A percentile compares a stretch with the other conserved stretches of the same genome.
phyloP scores from a whole-genome alignment of 2,888 invertebrate species.

The Hemaris fuciformis region DNA sequence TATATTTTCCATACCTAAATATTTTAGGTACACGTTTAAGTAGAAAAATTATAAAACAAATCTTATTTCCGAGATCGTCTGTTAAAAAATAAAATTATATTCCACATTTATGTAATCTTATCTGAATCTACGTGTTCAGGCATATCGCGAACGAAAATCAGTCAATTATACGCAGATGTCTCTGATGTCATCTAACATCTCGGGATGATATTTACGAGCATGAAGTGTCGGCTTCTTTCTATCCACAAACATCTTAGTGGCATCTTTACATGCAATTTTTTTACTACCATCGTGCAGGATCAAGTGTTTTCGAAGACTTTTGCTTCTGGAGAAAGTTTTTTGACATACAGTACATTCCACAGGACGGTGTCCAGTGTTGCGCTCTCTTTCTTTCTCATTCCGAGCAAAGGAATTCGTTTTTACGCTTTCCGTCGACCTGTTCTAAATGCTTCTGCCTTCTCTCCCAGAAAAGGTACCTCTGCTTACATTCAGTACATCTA shows the following conservation, averaged over 20 bases:
- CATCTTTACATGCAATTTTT: conserved; percentile 46
- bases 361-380: conserved; percentile 56
- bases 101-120: too few relatives aligned
- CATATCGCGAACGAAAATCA: too few relatives aligned
- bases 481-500: conserved; percentile 43
- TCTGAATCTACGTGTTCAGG: too few relatives aligned
- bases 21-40: too few relatives aligned
- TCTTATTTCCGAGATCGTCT: too few relatives aligned
- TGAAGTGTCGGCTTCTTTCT: conserved; percentile 51
- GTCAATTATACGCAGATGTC: conserved; percentile 27
- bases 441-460: conserved; percentile 39
- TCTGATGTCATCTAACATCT: conserved; percentile 36
- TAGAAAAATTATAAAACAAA: too few relatives aligned
- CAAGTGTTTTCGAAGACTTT: conserved; percentile 51
- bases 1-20: too few relatives aligned
- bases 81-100: too few relatives aligned
- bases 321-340: conserved; percentile 56
- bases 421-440: conserved; percentile 40
- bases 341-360: conserved; percentile 67
- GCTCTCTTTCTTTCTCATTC: conserved; percentile 7
- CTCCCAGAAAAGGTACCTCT: conserved; percentile 43
- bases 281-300: conserved; percentile 60
- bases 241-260: conserved; percentile 49
- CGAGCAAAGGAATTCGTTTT: conserved; percentile 25
- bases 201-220: conserved; percentile 57